These are phyloP conservation scores for Chlorodrepanis virens DNA, from an alignment of 2,113 vertebrate genomes.

Conservation along the genomic window DNA sequence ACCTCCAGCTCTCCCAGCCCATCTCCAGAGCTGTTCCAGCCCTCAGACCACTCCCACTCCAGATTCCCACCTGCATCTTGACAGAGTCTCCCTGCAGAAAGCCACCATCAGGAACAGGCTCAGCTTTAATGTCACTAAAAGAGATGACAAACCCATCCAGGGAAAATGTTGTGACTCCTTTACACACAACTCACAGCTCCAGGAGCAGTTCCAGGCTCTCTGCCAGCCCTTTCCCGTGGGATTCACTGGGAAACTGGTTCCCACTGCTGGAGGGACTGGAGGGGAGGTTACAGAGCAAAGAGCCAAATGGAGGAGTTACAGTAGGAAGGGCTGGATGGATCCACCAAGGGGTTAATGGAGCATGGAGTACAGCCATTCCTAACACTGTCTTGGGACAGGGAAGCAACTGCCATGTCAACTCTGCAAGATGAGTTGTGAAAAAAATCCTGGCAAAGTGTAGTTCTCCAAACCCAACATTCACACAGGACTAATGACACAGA, in stretches of 20 bases:
- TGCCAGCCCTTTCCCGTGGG: neutral
- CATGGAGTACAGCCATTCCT: neutral
- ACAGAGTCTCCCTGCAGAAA: neutral
- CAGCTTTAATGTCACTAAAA: neutral
- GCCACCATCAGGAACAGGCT: neutral
- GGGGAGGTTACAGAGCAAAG: neutral
- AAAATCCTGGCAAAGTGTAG: neutral
- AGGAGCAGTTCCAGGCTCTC: neutral
- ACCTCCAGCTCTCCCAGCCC: neutral
- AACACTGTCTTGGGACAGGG: neutral
- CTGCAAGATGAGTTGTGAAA: neutral
- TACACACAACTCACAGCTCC: neutral
- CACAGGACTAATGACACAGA: neutral
- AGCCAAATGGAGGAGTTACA: neutral
- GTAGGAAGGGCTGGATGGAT: neutral
- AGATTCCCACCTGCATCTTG: neutral
- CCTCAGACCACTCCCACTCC: neutral
- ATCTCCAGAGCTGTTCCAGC: neutral
- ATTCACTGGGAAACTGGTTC: neutral
- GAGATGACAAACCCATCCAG: neutral
- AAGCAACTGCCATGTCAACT: neutral
- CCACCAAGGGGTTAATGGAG: accelerated
- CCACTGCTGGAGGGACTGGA: neutral
- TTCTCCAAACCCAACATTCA: neutral
- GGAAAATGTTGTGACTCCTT: neutral